Evolutionary conservation across 2,113 vertebrate species (phyloP).

Genomic region (Notarius quadriscutis): DNA sequence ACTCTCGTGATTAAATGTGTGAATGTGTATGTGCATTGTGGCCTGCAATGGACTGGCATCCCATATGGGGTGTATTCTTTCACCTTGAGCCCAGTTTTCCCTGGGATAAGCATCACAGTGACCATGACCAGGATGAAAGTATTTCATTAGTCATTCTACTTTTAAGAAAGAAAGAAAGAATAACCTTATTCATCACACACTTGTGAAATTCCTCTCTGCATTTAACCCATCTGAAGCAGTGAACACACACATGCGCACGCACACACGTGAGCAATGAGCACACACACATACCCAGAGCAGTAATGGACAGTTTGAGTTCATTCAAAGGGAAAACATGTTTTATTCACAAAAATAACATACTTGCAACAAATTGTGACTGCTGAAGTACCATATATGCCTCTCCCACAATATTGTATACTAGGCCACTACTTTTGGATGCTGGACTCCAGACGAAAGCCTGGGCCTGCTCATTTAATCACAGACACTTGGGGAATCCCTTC

Average conservation of each 20-base stretch:
- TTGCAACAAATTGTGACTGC: not conserved
- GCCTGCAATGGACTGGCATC: not conserved
- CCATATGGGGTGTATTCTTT: not conserved
- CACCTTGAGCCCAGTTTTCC: not conserved
- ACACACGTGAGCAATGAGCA: too few species aligned
- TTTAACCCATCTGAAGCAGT: too few species aligned
- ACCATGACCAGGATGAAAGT: not conserved
- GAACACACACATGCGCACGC: too few species aligned
- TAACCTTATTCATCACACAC: too few species aligned
- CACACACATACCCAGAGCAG: too few species aligned
- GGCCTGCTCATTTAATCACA: constrained; percentile 76
- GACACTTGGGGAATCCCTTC: constrained; percentile 91
- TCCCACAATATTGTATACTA: constrained; percentile 48
- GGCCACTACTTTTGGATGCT: constrained; percentile 92
- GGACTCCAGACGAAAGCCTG: constrained; percentile 70
- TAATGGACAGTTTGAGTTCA: not conserved
- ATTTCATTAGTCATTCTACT: not conserved
- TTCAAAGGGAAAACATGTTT: not conserved
- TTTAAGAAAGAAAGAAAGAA: too few species aligned
- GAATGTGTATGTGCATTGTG: not conserved
- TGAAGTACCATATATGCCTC: not conserved
- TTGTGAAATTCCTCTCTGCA: too few species aligned
- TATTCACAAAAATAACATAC: not conserved
- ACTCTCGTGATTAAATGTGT: not conserved
- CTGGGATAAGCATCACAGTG: not conserved